Evolutionary conservation across 2,113 vertebrate species (phyloP).

Genomic region (Ophiodon elongatus): DNA sequence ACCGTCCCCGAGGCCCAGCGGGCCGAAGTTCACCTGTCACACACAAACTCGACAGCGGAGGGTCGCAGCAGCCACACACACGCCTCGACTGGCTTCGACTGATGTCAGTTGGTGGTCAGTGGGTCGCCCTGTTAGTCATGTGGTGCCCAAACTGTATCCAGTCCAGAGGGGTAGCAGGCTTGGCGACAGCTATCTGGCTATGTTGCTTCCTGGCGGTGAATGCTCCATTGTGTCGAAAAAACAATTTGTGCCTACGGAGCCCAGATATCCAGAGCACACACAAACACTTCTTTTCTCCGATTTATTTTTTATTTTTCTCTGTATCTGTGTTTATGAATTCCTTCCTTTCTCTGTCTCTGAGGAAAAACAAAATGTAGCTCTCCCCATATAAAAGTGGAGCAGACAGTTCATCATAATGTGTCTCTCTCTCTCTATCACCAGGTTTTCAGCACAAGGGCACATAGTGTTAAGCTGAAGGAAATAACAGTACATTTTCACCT

Average conservation of each 20-base stretch:
- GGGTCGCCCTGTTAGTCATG: constrained; percentile 38
- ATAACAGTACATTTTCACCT: neutral
- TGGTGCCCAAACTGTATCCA: constrained; percentile 13
- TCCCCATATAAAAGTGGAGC: neutral
- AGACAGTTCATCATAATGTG: neutral
- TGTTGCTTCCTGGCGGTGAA: constrained; percentile 50
- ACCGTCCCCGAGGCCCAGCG: constrained; percentile 16
- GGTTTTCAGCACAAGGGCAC: constrained; percentile 21
- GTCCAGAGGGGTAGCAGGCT: constrained; percentile 21
- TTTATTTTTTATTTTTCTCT: neutral
- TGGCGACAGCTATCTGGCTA: constrained; percentile 27
- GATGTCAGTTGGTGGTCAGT: constrained; percentile 41
- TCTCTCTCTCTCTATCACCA: neutral
- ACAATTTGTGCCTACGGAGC: constrained; percentile 30
- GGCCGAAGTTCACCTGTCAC: constrained; percentile 41
- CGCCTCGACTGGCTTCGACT: neutral
- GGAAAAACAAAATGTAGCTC: neutral
- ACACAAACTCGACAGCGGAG: constrained; percentile 1
- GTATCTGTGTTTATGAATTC: constrained; percentile 2
- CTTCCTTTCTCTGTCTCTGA: neutral
- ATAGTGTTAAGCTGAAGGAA: neutral
- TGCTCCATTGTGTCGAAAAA: constrained; percentile 51
- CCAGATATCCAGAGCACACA: constrained; percentile 12
- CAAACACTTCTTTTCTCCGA: neutral
- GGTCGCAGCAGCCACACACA: neutral